A percentile compares a stretch with the other conserved stretches of the same genome.
These are phyloP conservation scores for Olivierus martensii DNA, from an alignment of 1,140 invertebrate species.

Conservation along the genomic window DNA sequence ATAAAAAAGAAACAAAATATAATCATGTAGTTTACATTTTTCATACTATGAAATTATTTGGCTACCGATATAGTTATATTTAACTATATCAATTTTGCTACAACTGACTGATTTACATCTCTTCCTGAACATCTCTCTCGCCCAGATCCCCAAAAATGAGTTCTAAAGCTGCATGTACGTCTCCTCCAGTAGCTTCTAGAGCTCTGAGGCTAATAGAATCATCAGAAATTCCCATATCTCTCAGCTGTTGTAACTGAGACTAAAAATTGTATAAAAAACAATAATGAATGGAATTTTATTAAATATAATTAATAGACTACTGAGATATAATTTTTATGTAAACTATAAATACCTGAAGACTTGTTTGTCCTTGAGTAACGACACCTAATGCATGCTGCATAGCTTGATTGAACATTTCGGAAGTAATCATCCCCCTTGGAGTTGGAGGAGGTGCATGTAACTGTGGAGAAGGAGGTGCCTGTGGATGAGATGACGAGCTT, in stretches of 20 bases:
- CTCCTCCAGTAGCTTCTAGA: slow-evolving; percentile 33
- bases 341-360: neutral
- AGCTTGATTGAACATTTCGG: slow-evolving; percentile 18
- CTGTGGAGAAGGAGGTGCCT: neutral
- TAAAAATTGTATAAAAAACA: no score
- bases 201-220: slow-evolving; percentile 33
- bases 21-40: no score
- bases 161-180: slow-evolving; percentile 35
- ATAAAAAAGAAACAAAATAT: no score
- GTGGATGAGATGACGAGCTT: neutral
- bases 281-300: no score
- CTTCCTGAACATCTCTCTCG: no score
- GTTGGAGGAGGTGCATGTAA: neutral
- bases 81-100: no score
- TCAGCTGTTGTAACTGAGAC: slow-evolving; percentile 32
- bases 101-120: no score
- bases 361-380: neutral
- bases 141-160: slow-evolving; percentile 31
- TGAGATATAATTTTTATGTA: no score
- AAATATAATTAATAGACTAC: no score
- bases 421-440: slow-evolving; percentile 4
- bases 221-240: slow-evolving; percentile 37
- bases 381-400: slow-evolving; percentile 13
- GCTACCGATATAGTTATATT: no score
- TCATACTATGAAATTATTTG: no score